phyloP scores from a whole-genome alignment of 1,140 invertebrate genomes.

The Drosophila aff. region DNA sequence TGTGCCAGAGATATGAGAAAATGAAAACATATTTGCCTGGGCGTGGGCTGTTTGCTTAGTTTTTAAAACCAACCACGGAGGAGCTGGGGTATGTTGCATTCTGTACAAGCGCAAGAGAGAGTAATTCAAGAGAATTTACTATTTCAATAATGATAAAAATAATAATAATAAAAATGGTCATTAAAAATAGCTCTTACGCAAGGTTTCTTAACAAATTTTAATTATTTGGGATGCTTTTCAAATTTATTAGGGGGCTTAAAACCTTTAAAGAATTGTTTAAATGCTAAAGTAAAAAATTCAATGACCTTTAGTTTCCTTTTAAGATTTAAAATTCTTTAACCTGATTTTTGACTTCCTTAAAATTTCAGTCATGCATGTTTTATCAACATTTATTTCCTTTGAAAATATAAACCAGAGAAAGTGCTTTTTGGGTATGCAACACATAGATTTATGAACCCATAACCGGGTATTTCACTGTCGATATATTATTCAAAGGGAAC shows the following conservation, averaged over 20 bases:
- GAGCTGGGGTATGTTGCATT: slow-evolving; percentile 1
- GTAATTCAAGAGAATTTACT: not conserved
- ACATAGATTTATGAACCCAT: not conserved
- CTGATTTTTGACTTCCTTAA: too few relatives aligned
- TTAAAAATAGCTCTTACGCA: not conserved
- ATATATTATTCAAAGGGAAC: too few relatives aligned
- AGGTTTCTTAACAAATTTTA: too few relatives aligned
- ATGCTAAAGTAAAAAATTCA: too few relatives aligned
- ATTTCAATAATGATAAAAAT: not conserved
- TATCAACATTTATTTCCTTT: not conserved
- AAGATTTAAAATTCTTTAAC: too few relatives aligned
- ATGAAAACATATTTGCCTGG: slow-evolving; percentile 51
- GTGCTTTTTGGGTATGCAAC: not conserved
- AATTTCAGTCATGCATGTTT: too few relatives aligned
- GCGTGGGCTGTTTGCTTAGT: slow-evolving; percentile 37
- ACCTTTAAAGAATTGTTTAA: not conserved
- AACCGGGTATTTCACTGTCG: not conserved
- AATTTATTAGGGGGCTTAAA: not conserved
- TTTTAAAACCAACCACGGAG: not conserved
- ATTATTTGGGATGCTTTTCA: too few relatives aligned
- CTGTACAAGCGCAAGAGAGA: not conserved
- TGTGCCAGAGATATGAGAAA: slow-evolving; percentile 32
- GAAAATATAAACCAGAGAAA: not conserved
- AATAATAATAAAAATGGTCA: too few relatives aligned
- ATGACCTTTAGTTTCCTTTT: too few relatives aligned